Conservation (phyloP, 1,140 invertebrate species). For the Hylaeus volcanicus region DNA sequence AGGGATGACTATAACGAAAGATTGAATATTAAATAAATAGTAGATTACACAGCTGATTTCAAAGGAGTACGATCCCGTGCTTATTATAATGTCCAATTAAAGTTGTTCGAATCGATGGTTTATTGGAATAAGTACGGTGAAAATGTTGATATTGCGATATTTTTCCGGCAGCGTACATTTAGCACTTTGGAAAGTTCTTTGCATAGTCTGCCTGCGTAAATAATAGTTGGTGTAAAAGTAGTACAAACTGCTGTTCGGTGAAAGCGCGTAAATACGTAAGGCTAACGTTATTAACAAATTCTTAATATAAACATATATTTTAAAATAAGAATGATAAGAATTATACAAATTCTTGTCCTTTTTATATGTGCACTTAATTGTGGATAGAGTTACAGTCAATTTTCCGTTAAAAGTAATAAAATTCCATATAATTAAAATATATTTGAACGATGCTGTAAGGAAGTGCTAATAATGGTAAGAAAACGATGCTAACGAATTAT, state of each 20-base stretch:
- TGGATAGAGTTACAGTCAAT: too few species aligned
- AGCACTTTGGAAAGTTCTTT: conserved; percentile 33
- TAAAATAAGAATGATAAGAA: too few species aligned
- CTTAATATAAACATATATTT: not conserved
- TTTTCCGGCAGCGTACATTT: not conserved
- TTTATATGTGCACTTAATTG: too few species aligned
- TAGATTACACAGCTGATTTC: not conserved
- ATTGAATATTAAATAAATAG: too few species aligned
- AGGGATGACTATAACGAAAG: too few species aligned
- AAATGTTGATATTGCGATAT: not conserved
- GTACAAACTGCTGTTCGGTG: conserved; percentile 22
- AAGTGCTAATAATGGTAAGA: too few species aligned
- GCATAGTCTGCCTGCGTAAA: conserved; percentile 24
- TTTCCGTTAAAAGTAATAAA: too few species aligned
- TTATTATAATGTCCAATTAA: not conserved
- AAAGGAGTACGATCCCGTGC: not conserved
- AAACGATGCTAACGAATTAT: too few species aligned
- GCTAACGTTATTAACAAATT: not conserved
- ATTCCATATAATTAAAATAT: too few species aligned
- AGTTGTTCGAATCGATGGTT: not conserved
- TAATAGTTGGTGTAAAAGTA: conserved; percentile 21
- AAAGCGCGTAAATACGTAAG: conserved; percentile 35
- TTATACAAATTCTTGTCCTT: too few species aligned
- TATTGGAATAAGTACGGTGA: not conserved
- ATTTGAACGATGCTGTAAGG: too few species aligned